Evolutionary conservation across 2,113 vertebrate genomes (phyloP), one percentile per base, ranked within the genome.

Genomic region (Paramisgurnus dabryanus): DNA sequence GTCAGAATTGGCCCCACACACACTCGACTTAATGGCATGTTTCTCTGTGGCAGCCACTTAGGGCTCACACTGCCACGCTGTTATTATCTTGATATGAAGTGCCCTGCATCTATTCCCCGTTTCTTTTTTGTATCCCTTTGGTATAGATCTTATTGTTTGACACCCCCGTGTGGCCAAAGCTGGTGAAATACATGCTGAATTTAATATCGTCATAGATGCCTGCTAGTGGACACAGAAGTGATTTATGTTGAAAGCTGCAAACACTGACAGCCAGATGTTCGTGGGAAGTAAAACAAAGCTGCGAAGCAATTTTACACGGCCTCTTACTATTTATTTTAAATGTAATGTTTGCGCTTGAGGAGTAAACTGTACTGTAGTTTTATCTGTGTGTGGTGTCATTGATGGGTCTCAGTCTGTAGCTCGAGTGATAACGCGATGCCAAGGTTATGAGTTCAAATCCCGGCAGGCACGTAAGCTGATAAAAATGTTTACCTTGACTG

Each of bases 101-200:
- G 77, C 78, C 79, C 65, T 41, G 66, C 76, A 80, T 10, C 40
- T 49, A 53, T 76, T 60, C 63, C 64, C 41, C 17, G 43, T 74
- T 27, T 58, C 12, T 68, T 69, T 34, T 79, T 66, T 47, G 41
- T 72, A 49, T 80, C 82, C 67, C 66, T 83, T 78, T 71, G 84
- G 87, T 85, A 82, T 81, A 90, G 91, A 86, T 80, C 91, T 93
- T 90, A 93, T 87, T 91, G 90, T 93, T 92, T 90, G 89, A 89
- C 93, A 90, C 93, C 93, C 92, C 93, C 92, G 84, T 93, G 92
- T 90, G 94, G 91, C 89, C 90, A 85, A 47, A 74, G n/a, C 2
- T 81, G 87, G 89, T 92, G 87, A 87, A 86, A 84, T 76, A 76
- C 47, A 41, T 41, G 57, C 72, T 49, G 63, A 78, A 53, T 73